Percentiles rank a stretch among this genome's conserved stretches.
phyloP scores from a whole-genome alignment of 1,140 invertebrate species.

The Pristionchus pacificus region DNA sequence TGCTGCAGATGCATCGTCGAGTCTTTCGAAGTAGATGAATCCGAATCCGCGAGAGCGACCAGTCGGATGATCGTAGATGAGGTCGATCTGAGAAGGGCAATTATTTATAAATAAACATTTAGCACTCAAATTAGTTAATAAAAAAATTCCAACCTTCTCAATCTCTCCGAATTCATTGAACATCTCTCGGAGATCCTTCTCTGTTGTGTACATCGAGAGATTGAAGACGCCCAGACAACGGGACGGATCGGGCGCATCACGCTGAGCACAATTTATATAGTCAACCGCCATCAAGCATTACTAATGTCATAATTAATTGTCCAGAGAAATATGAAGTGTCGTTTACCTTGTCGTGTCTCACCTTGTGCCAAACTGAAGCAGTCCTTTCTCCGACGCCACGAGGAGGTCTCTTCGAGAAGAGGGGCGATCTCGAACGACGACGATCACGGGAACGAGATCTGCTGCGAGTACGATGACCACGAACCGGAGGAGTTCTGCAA shows the following conservation, averaged over 20 bases:
- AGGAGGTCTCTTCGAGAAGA: background rate
- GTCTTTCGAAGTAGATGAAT: slow-evolving; percentile 87
- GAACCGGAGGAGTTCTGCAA: background rate
- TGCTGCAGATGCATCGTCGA: slow-evolving; percentile 84
- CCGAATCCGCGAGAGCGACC: slow-evolving; percentile 88
- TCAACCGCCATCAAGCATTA: too few relatives aligned
- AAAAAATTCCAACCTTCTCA: slow-evolving; percentile 23
- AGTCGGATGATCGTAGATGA: slow-evolving; percentile 61
- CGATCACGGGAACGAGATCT: background rate
- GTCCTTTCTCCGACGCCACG: background rate
- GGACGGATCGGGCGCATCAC: slow-evolving; percentile 30
- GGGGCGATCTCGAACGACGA: background rate
- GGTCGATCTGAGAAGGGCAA: slow-evolving; percentile 22
- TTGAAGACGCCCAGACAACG: slow-evolving; percentile 39
- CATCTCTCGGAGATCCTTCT: slow-evolving; percentile 35
- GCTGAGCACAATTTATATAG: too few relatives aligned
- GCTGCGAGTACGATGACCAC: background rate
- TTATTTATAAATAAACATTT: background rate
- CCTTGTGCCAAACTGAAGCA: background rate
- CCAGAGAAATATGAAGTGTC: background rate
- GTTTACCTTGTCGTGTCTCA: background rate
- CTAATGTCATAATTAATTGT: background rate
- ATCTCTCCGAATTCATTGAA: slow-evolving; percentile 37
- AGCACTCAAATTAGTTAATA: background rate
- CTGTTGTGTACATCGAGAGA: slow-evolving; percentile 37